phyloP scores from a whole-genome alignment of 2,888 invertebrate genomes.

The Tenthredo livida region DNA sequence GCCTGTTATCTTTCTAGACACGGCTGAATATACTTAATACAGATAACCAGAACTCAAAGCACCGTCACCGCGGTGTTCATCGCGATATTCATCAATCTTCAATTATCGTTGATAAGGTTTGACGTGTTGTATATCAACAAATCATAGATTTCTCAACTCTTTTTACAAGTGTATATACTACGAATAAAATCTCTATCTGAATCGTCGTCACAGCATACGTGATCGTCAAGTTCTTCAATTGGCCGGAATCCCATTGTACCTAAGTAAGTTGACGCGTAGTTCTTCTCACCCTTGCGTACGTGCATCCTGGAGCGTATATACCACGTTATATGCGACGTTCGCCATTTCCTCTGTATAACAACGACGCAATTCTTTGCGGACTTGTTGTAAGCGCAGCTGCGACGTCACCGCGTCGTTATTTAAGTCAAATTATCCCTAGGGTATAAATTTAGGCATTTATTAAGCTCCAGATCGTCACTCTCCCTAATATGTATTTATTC shows the following conservation, averaged over 20 bases:
- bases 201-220: background rate
- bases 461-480: background rate
- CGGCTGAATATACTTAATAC: background rate
- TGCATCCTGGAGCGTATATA: background rate
- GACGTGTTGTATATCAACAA: background rate
- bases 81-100: background rate
- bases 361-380: conserved; percentile 2
- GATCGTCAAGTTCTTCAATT: background rate
- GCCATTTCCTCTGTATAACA: background rate
- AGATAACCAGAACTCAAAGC: background rate
- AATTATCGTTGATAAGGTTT: background rate
- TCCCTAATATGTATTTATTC: background rate
- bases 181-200: background rate
- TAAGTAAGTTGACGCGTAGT: background rate
- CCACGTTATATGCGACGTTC: background rate
- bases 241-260: background rate
- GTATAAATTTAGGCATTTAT: background rate
- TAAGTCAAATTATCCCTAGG: background rate
- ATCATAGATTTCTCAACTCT: background rate
- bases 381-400: background rate
- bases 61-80: background rate
- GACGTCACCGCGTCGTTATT: background rate
- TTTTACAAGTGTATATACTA: background rate
- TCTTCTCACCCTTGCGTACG: conserved; percentile 2
- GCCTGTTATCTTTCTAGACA: background rate